Conservation (phyloP, 2,888 invertebrate genomes). For the Falcaria lacertinaria region DNA sequence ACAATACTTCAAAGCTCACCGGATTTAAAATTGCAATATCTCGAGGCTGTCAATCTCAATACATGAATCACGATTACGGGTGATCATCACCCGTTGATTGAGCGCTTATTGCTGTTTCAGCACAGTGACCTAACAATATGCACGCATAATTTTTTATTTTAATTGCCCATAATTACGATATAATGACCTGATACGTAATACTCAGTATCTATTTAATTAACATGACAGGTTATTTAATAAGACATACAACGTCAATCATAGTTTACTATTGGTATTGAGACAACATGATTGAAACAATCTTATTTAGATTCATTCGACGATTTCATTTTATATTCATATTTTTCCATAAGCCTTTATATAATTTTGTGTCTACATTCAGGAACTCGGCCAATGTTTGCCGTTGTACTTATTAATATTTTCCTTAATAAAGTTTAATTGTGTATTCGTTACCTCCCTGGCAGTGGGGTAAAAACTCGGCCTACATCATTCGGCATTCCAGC, state of each 20-base stretch:
- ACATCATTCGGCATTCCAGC: conserved; percentile 5
- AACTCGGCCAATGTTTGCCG: neutral
- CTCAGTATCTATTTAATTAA: no score
- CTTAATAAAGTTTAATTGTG: conserved; percentile 1
- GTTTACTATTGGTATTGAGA: no score
- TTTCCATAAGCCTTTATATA: no score
- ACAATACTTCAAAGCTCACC: neutral
- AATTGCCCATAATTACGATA: neutral
- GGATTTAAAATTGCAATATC: neutral
- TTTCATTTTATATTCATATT: neutral
- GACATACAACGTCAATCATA: no score
- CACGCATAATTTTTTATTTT: neutral
- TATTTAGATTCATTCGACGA: no score
- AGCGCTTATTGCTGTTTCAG: neutral
- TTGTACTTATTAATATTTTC: conserved; percentile 5
- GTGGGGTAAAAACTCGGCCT: conserved; percentile 1
- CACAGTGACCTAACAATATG: neutral
- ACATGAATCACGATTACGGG: neutral
- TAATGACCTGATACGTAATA: neutral
- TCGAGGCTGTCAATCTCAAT: neutral
- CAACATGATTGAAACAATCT: no score
- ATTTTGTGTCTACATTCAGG: neutral
- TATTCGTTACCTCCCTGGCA: neutral
- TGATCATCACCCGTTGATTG: neutral
- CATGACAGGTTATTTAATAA: no score